Evolutionary conservation across 2,888 invertebrate species (phyloP), one percentile per base, ranked within the genome.

Genomic region (Priocnemis perturbator): DNA sequence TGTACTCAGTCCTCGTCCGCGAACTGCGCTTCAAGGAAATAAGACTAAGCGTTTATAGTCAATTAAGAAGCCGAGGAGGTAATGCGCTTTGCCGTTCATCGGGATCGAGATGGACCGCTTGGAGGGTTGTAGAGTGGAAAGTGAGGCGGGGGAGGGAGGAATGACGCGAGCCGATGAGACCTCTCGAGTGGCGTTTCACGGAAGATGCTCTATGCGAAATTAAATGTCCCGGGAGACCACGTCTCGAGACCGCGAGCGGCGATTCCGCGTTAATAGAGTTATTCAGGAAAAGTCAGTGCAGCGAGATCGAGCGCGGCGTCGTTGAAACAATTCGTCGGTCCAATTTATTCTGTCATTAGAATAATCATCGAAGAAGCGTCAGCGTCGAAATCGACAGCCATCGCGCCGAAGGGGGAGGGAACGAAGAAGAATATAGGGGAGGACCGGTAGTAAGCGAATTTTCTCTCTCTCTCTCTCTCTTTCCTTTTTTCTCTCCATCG

Each of bases 11-110:
- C 21, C 69, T 66, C 64, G 67, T 63, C 64, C 64, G 37, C 37
- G 63, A 64, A 61, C 59, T 73, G 69, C 67, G 76, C 73, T 72
- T 67, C 71, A 66, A 53, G 62, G 71, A 81, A 84, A 84, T 81
- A 84, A 79, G 83, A 80, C 81, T 74, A 78, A 83, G 81, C 85
- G 83, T 81, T 85, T 83, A 82, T 79, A 83, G 86, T 85, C 86
- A 85, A 85, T 85, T 85, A 85, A 84, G 80, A 69, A 69, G 67
- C 69, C 77, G 76, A 76, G 73, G 66, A 76, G 81, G 73, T 79
- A 83, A 84, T 83, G 77, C 76, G 81, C 81, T 79, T 80, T 73
- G 74, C 74, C 71, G 71, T 78, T 77, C 73, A 63, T 76, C 69
- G 69, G 57, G 71, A 67, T 63, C n/a, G 66, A 70, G 64, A 66